Conservation (phyloP, 2,888 invertebrate genomes). For the Molorchus minor region DNA sequence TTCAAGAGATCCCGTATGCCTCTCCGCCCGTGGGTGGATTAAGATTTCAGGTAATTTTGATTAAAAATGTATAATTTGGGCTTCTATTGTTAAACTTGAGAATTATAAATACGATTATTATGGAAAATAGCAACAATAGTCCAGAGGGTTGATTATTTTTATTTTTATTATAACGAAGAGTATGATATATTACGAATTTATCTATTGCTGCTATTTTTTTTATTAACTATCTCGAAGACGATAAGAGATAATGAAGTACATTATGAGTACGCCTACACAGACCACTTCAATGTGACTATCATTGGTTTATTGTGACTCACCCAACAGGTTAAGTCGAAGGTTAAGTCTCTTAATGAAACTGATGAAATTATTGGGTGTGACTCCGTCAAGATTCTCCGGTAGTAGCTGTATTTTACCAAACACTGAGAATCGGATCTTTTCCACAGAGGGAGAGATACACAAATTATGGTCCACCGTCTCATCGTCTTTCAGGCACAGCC, state of each 20-base stretch:
- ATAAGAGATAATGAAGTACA: no score
- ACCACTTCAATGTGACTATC: background rate
- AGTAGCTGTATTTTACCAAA: background rate
- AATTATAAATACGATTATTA: no score
- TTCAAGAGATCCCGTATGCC: constrained; percentile 32
- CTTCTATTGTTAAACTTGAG: no score
- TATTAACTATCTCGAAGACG: no score
- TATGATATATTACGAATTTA: no score
- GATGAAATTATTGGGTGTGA: background rate
- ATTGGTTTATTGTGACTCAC: constrained; percentile 7
- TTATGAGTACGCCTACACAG: no score
- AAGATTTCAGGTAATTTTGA: constrained; percentile 29
- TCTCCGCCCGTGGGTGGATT: constrained; percentile 18
- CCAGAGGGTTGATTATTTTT: no score
- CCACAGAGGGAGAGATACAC: background rate
- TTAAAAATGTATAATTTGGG: no score
- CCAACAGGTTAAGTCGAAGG: background rate
- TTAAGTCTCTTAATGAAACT: background rate
- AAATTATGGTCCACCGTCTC: background rate
- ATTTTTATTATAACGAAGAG: no score
- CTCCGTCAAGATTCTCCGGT: background rate
- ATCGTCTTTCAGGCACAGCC: background rate
- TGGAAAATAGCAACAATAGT: background rate
- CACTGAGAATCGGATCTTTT: background rate
- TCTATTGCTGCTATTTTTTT: no score